A percentile compares a stretch with the other conserved stretches of the same genome.
These are phyloP conservation scores for Macroramphosus scolopax DNA, from an alignment of 2,797 vertebrate genomes.

Conservation along the genomic window DNA sequence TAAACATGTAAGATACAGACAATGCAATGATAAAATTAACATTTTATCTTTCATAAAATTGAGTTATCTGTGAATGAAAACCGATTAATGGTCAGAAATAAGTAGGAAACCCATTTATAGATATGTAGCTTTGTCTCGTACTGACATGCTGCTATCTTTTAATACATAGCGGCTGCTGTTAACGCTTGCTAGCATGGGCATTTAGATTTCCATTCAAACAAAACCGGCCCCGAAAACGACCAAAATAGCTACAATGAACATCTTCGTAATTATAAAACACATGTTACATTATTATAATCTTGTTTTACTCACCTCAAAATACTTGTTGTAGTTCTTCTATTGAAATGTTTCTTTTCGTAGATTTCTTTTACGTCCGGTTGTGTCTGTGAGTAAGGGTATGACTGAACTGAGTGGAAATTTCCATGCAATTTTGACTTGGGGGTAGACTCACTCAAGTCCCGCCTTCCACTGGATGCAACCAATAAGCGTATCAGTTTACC, in stretches of 20 bases:
- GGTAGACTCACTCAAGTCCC: neutral
- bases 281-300: fast-evolving
- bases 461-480: slow-evolving; percentile 17
- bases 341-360: neutral
- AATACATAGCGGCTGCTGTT: neutral
- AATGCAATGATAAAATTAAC: too few species aligned
- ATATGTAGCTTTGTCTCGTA: too few species aligned
- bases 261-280: neutral
- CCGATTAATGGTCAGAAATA: too few species aligned
- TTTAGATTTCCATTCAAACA: slow-evolving; percentile 25
- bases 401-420: slow-evolving; percentile 69
- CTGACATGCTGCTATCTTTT: too few species aligned
- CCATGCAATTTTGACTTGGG: slow-evolving; percentile 47
- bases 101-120: too few species aligned
- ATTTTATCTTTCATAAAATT: too few species aligned
- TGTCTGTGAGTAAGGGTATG: neutral
- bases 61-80: too few species aligned
- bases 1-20: too few species aligned
- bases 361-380: fast-evolving
- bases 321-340: neutral
- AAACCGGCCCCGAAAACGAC: neutral
- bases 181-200: too few species aligned
- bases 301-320: slow-evolving; percentile 21
- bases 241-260: neutral
- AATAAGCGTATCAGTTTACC: slow-evolving; percentile 52